Evolutionary conservation across 2,888 invertebrate genomes (phyloP), one percentile per base, ranked within the genome.

Genomic region (Chloroclysta siterata): DNA sequence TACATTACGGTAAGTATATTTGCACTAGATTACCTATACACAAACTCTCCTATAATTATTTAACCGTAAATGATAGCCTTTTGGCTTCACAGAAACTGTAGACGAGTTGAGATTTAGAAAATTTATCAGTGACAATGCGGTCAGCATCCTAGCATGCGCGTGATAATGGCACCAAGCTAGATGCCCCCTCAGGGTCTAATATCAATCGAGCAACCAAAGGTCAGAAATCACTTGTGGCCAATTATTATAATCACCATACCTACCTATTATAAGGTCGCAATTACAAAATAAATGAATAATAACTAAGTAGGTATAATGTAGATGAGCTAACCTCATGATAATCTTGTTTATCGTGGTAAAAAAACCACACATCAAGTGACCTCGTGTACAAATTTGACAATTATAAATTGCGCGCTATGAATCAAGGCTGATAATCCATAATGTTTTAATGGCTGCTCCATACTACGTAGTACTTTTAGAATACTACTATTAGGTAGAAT

Each of bases 161-260:
- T 36, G 51, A 33, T 17, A 5, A 39, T 36, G 51, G 15, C 5
- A 46, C 53, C 47, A 52, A 52, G 14, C 8, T n/a, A 39, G n/a
- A 47, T 52, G 47, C 48, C 52, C 60, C 56, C 48, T 44, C 33
- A 0, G 39, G 44, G 5, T 42, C 33, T n/a, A 52, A 10, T 46
- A 53, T 56, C 51, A 50, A 53, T 48, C 28, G 10, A 22, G 36
- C n/a, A 47, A 56, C 15, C 55, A 56, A 15, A 39, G 65, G 60
- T 60, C 65, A 60, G 28, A 13, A 22, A 36, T 42, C 33, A 39
- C 22, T 60, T 52, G 64, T 65, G 65, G 44, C 48, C 42, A 60
- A 60, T 60, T 60, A 64, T 29, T 14, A 58, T 44, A 52, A 59
- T 58, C 51, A n/a, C 17, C 15, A 17, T 57, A 48, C 39, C 48